Base-by-base conservation (phyloP, 2,797 vertebrate genomes). In the Sebastes glaucus region DNA sequence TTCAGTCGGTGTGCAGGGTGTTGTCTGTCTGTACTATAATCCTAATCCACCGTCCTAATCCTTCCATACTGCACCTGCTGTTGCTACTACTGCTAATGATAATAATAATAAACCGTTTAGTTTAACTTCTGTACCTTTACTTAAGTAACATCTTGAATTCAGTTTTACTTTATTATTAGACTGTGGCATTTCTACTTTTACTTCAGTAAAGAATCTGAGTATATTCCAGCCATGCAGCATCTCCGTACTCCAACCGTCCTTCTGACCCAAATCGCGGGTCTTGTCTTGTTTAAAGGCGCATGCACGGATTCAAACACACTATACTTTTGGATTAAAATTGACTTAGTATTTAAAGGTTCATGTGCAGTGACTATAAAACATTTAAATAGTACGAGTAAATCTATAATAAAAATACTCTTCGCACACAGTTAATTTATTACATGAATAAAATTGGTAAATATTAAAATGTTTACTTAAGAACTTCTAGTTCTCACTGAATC, bases 1-100 rank as follows among this genome's bases (percentile, higher is more conserved):
- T 67, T 81, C 67, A 84, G 53, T 62, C 49, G 20, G 80, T 69
- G 66, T 25, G 25, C 22, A 28, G 32, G 20, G 20, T 68, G 71
- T 68, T 56, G 38, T 53, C 33, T 78, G 77, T 69, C 22, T 75
- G 71, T 46, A 76, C 74, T 56, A 46, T 90, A 89, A 92, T 91
- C 88, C 73, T 92, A 86, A 92, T 88, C 86, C 77, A 13, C 13
- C 1, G 5, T 78, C 49, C 67, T 85, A 85, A 88, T 89, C 81
- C 74, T 38, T 61, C 42, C 27, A 64, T 38, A 23, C 68, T 27
- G 28, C 66, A 77, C 52, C 80, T 87, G 83, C 71, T 77, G 65
- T 61, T 67, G 16, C 32, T 56, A 9, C 46, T 38, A 46, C 61
- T 32, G 7, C 46, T 75, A 61, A 56, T 71, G 18, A 14, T 22